A percentile compares a stretch with the other conserved stretches of the same genome.
These are phyloP conservation scores for Tarsius wallacei DNA, from an alignment of 2,797 vertebrate species.

Conservation along the genomic window DNA sequence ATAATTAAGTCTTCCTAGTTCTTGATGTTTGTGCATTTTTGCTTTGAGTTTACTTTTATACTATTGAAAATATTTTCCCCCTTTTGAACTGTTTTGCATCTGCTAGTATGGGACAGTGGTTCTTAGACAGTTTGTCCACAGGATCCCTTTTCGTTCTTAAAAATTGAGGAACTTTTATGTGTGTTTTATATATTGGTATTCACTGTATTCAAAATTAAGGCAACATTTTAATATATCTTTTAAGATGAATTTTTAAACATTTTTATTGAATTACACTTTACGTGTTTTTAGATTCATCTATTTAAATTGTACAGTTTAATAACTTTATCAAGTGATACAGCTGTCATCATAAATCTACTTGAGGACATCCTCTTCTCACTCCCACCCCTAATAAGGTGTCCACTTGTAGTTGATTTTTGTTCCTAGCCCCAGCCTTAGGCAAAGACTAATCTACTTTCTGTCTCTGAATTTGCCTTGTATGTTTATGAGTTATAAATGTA, in stretches of 20 bases:
- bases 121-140: background rate
- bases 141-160: background rate
- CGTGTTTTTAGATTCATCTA: background rate
- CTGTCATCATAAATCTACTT: background rate
- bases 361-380: background rate
- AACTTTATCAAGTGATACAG: background rate
- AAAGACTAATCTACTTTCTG: background rate
- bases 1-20: background rate
- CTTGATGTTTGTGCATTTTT: constrained; percentile 4
- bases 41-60: constrained; percentile 4
- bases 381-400: background rate
- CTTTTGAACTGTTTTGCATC: background rate
- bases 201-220: background rate
- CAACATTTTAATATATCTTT: background rate
- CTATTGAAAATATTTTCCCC: background rate
- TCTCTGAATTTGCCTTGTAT: background rate
- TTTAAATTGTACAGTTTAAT: background rate
- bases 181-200: background rate
- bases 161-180: background rate
- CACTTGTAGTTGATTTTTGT: background rate
- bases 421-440: background rate
- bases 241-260: background rate
- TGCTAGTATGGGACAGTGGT: background rate
- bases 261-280: background rate
- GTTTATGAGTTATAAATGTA: background rate